phyloP scores from a whole-genome alignment of 2,888 invertebrate genomes.

The Apotomis betuletana region DNA sequence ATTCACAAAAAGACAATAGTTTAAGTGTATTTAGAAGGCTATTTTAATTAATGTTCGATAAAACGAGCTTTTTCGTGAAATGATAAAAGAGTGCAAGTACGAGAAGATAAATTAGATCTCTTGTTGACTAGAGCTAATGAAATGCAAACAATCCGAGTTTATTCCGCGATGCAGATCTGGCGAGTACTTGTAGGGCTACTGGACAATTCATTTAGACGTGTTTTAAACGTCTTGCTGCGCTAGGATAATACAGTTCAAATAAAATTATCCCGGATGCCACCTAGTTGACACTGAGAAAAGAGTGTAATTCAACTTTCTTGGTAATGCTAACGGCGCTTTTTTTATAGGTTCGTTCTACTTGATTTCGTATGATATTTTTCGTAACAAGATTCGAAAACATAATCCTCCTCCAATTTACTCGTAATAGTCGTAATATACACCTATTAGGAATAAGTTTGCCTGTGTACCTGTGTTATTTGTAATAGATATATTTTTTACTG shows the following conservation, averaged over 20 bases:
- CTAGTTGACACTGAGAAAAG: background rate
- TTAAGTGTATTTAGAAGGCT: too few species aligned
- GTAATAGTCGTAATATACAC: too few species aligned
- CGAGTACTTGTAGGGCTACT: conserved; percentile 50
- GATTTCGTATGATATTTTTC: too few species aligned
- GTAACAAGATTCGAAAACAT: too few species aligned
- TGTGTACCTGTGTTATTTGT: too few species aligned
- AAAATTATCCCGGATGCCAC: background rate
- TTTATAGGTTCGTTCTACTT: background rate
- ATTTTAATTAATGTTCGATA: too few species aligned
- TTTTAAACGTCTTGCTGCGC: conserved; percentile 43
- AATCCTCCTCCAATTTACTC: too few species aligned
- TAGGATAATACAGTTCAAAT: conserved; percentile 14
- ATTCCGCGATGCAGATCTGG: conserved; percentile 61
- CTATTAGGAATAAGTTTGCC: too few species aligned
- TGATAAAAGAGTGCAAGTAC: too few species aligned
- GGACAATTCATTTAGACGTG: conserved; percentile 32
- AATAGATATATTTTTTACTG: too few species aligned
- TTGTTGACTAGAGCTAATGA: conserved; percentile 74
- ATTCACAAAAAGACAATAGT: too few species aligned
- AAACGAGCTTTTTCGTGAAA: too few species aligned
- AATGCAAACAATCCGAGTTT: conserved; percentile 71
- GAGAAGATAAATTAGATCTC: conserved; percentile 67
- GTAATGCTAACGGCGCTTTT: background rate
- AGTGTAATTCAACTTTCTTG: background rate